phyloP scores from a whole-genome alignment of 2,113 vertebrate genomes.

The Melanocharis versteri region DNA sequence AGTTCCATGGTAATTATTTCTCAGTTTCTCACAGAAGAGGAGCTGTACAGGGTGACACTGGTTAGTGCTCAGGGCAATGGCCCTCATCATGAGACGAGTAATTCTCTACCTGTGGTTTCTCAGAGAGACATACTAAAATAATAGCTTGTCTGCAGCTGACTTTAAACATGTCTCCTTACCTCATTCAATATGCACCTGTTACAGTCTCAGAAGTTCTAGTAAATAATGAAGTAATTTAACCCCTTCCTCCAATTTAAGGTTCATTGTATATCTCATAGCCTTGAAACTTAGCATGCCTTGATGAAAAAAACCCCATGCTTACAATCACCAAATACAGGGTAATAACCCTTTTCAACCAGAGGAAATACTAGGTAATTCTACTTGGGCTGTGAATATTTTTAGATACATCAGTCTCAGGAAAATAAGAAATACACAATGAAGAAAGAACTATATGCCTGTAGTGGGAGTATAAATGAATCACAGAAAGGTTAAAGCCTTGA shows the following conservation, averaged over 20 bases:
- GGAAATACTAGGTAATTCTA: neutral
- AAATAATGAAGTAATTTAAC: neutral
- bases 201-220: neutral
- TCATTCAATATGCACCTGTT: neutral
- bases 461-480: neutral
- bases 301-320: neutral
- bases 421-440: neutral
- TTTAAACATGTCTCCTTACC: neutral
- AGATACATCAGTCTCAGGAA: neutral
- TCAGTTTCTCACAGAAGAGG: neutral
- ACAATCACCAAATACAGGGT: neutral
- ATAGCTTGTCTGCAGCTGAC: neutral
- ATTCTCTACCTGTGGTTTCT: neutral
- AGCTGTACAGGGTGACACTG: neutral
- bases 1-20: neutral
- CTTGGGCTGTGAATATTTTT: neutral
- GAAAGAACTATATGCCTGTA: neutral
- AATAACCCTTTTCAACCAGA: neutral
- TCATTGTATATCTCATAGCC: neutral
- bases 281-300: neutral
- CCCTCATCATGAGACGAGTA: neutral
- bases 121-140: neutral
- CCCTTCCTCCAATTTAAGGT: neutral
- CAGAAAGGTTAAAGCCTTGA: neutral
- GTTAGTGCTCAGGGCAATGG: neutral